Conservation (phyloP, 2,797 vertebrate genomes). For the Atherinosoma microstoma region DNA sequence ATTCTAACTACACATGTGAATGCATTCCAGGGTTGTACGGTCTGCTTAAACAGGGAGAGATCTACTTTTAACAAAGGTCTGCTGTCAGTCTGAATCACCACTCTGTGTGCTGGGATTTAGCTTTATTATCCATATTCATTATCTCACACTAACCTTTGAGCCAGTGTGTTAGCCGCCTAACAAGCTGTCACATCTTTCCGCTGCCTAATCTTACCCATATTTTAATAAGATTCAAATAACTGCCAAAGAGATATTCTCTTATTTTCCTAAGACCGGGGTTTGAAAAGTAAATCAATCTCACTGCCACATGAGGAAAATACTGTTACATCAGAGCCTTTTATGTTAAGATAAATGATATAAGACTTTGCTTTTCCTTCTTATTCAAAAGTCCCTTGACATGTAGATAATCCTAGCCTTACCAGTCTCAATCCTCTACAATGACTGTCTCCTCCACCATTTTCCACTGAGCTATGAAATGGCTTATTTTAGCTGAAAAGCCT, state of each 20-base stretch:
- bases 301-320: constrained; percentile 15
- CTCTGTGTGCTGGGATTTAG: not conserved
- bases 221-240: no score
- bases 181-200: no score
- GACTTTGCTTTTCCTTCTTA: constrained; percentile 26
- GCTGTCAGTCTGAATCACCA: not conserved
- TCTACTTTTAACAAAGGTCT: not conserved
- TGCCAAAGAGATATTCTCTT: no score
- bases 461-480: constrained; percentile 14
- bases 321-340: constrained; percentile 19
- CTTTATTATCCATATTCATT: not conserved
- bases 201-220: no score
- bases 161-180: no score
- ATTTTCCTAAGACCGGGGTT: no score
- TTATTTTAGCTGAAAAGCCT: constrained; percentile 25
- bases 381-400: constrained; percentile 26
- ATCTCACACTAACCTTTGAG: no score
- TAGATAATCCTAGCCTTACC: constrained; percentile 14
- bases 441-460: constrained; percentile 12
- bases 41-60: not conserved
- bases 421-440: constrained; percentile 10
- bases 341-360: constrained; percentile 28
- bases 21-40: no score
- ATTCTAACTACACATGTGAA: no score
- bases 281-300: constrained; percentile 1